These are phyloP conservation scores for Andrena dorsata DNA, from an alignment of 2,888 invertebrate genomes.

Conservation along the genomic window DNA sequence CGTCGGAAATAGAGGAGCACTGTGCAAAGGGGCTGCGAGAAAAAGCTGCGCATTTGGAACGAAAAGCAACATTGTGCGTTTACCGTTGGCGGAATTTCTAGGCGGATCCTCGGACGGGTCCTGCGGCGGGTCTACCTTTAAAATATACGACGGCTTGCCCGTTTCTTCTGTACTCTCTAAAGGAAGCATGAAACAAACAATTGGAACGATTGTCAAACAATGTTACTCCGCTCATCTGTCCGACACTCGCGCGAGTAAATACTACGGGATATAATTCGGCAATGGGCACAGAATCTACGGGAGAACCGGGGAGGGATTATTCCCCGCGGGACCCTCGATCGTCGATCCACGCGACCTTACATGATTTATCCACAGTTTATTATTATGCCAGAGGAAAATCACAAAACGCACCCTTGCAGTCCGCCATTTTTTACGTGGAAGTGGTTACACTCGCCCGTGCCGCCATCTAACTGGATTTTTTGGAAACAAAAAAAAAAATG, in stretches of 20 bases:
- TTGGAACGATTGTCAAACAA: constrained; percentile 55
- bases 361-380: constrained; percentile 64
- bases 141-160: constrained; percentile 75
- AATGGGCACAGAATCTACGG: background rate
- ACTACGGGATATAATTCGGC: background rate
- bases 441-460: constrained; percentile 37
- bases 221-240: constrained; percentile 40
- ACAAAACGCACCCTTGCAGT: constrained; percentile 82
- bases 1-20: background rate
- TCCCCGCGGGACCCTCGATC: constrained; percentile 17
- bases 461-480: constrained; percentile 39
- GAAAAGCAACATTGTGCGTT: constrained; percentile 44
- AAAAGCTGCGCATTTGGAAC: background rate
- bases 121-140: constrained; percentile 80
- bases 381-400: constrained; percentile 65
- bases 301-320: background rate
- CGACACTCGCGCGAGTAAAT: constrained; percentile 19
- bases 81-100: constrained; percentile 80
- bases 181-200: constrained; percentile 60
- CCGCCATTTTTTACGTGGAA: constrained; percentile 79
- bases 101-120: constrained; percentile 72
- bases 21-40: no score
- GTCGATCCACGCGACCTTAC: constrained; percentile 20
- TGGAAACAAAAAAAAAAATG: constrained; percentile 31
- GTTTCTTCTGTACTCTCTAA: constrained; percentile 77